These are phyloP conservation scores for Bruchidius siliquastri DNA, from an alignment of 2,888 invertebrate genomes.

Conservation along the genomic window DNA sequence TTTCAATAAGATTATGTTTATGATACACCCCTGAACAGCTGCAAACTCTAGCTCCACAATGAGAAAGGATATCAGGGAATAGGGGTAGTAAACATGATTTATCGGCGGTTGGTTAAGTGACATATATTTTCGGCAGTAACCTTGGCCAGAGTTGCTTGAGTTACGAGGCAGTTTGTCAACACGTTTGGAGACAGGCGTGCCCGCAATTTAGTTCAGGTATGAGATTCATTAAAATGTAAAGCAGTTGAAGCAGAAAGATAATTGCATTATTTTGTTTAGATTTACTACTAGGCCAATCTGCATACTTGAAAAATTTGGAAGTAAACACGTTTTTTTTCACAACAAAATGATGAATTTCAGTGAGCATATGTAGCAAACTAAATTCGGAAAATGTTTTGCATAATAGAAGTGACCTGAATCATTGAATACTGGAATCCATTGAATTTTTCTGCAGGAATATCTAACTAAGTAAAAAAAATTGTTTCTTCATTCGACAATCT, in stretches of 20 bases:
- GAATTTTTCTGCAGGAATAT: no score
- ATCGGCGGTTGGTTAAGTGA: neutral
- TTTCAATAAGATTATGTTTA: no score
- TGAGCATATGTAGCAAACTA: no score
- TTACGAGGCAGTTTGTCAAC: neutral
- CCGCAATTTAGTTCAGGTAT: neutral
- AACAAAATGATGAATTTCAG: no score
- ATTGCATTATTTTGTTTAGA: neutral
- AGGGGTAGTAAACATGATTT: neutral
- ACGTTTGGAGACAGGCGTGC: neutral
- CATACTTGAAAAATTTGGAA: no score
- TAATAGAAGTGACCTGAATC: no score
- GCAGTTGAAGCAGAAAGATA: neutral
- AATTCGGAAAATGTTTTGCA: no score
- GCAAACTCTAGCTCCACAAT: neutral
- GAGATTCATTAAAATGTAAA: neutral
- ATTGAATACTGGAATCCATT: no score
- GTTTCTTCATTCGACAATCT: no score
- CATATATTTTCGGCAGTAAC: neutral
- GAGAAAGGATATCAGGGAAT: neutral
- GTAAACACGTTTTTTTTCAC: no score
- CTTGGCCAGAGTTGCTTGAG: neutral
- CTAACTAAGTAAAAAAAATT: no score
- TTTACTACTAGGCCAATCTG: no score
- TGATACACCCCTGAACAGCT: neutral